These are phyloP conservation scores for Nematopogon swammerdamellus DNA, from an alignment of 2,888 invertebrate species.

Conservation along the genomic window DNA sequence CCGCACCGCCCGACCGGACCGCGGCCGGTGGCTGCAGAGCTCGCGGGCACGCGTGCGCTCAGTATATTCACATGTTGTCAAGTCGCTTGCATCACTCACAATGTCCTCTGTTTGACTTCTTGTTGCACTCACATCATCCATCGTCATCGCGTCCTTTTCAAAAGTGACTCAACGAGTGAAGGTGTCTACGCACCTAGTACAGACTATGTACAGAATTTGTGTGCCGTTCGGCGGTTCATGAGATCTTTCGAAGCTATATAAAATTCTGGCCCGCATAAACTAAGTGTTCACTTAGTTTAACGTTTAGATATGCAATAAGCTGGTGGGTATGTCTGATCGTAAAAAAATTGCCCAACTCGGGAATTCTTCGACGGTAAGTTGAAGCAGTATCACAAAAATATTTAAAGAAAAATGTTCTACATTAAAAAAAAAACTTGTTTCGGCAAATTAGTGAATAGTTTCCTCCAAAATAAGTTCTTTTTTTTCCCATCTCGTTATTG, in stretches of 20 bases:
- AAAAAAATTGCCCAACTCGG: background rate
- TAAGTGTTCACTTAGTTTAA: background rate
- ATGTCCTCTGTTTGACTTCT: background rate
- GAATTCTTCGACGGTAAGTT: too few species aligned
- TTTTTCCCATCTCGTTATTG: too few species aligned
- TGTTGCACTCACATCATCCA: background rate
- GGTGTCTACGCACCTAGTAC: background rate
- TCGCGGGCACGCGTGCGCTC: background rate
- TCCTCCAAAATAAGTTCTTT: too few species aligned
- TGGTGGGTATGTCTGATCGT: background rate
- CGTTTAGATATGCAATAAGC: background rate
- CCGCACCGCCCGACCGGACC: background rate
- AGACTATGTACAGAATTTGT: background rate
- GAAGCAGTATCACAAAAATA: too few species aligned
- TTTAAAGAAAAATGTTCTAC: too few species aligned
- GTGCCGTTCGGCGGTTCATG: constrained; percentile 25
- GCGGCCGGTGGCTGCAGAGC: background rate
- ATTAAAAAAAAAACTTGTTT: too few species aligned
- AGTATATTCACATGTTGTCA: background rate
- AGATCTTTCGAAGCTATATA: constrained; percentile 40
- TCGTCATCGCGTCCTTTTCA: background rate
- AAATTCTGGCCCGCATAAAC: constrained; percentile 19
- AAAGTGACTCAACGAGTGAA: background rate
- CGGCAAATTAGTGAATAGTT: too few species aligned
- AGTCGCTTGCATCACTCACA: background rate